phyloP scores from a whole-genome alignment of 2,888 invertebrate species.

The Meandrusa payeni region DNA sequence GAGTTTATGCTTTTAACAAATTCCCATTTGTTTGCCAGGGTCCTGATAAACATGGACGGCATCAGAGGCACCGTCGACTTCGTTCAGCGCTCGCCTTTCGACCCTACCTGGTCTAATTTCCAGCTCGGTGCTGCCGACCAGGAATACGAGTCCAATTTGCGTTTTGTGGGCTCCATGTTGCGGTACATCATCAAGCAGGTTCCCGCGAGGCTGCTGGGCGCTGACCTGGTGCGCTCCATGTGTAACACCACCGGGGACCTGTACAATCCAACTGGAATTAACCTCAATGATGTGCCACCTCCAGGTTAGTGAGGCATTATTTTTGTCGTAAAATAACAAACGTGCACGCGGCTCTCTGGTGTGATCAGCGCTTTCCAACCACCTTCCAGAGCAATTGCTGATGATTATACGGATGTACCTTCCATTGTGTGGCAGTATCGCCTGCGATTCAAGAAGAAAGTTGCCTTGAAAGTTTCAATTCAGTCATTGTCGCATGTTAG shows the following conservation, averaged over 20 bases:
- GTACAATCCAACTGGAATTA: conserved; percentile 87
- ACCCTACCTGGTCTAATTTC: conserved; percentile 90
- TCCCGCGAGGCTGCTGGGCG: conserved; percentile 76
- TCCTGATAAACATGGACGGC: conserved; percentile 87
- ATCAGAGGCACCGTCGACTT: conserved; percentile 90
- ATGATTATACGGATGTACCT: too few species aligned
- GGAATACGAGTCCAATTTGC: conserved; percentile 85
- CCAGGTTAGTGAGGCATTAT: conserved; percentile 83
- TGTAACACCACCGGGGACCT: conserved; percentile 87
- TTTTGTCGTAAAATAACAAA: too few species aligned
- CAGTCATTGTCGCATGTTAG: too few species aligned
- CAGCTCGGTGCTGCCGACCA: conserved; percentile 83
- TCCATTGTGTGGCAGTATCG: too few species aligned
- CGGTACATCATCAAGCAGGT: conserved; percentile 87
- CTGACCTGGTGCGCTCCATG: conserved; percentile 49
- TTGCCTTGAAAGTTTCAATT: too few species aligned
- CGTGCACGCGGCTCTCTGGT: too few species aligned
- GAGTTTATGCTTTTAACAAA: too few species aligned
- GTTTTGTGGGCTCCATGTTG: conserved; percentile 87
- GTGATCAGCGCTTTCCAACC: too few species aligned
- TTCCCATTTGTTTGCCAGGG: conserved; percentile 70
- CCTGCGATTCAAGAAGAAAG: too few species aligned
- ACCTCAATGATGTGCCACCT: conserved; percentile 82
- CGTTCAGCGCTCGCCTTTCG: conserved; percentile 89
- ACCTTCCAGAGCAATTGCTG: too few species aligned